phyloP scores from a whole-genome alignment of 2,888 invertebrate species.

The Drosophila dives region DNA sequence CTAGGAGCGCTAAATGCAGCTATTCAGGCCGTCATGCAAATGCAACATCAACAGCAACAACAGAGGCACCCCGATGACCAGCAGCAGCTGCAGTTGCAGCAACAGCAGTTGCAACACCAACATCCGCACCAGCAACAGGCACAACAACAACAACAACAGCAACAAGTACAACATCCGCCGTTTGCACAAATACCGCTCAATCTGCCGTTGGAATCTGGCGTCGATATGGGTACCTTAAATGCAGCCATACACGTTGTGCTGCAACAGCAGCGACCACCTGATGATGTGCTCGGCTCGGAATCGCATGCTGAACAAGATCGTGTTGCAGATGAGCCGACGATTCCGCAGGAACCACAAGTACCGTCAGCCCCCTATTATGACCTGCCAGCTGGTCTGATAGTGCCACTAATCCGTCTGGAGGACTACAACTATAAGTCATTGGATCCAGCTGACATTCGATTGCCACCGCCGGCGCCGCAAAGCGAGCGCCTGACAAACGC shows the following conservation, averaged over 20 bases:
- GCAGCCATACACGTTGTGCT: conserved; percentile 76
- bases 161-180: conserved; percentile 34
- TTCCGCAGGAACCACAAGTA: conserved; percentile 89
- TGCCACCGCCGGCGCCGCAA: conserved; percentile 98
- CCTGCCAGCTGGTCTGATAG: conserved; percentile 98
- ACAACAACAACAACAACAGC: conserved; percentile 35
- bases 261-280: conserved; percentile 43
- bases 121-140: conserved; percentile 27
- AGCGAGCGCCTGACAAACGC: conserved; percentile 96
- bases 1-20: conserved; percentile 74
- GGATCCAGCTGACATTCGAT: conserved; percentile 94
- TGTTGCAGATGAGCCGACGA: conserved; percentile 62
- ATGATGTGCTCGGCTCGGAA: conserved; percentile 22
- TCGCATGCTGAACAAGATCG: conserved; percentile 23
- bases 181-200: conserved; percentile 47
- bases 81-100: conserved; percentile 18
- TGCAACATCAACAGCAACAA: conserved; percentile 62
- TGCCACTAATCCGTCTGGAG: conserved; percentile 97
- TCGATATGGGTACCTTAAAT: conserved; percentile 70
- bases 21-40: conserved; percentile 79
- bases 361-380: conserved; percentile 98
- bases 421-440: conserved; percentile 95
- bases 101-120: conserved; percentile 25
- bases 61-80: conserved; percentile 57
- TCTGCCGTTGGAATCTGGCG: conserved; percentile 26